Evolutionary conservation across 2,797 vertebrate genomes (phyloP), one percentile per base, ranked within the genome.

Genomic region (Lemur catta): DNA sequence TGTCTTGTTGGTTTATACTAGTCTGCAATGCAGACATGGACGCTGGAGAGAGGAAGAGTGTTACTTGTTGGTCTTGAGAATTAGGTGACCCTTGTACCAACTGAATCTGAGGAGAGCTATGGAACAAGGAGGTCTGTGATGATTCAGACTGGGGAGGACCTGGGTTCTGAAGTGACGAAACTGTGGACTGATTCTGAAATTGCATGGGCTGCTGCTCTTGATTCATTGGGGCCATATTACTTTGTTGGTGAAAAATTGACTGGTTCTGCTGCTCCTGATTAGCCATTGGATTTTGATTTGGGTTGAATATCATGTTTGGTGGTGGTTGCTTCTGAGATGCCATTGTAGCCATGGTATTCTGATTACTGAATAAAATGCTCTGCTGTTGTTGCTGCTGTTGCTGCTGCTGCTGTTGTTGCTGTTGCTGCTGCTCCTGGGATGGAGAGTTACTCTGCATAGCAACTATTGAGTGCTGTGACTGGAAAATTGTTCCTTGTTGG

Each of bases 101-200:
- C 97, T 99, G 99, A 98, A 99, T 99, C 89, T 99, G 99, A 97
- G 99, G 99, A 0, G 99, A 99, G 97, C 99, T 99, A 97, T 99
- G 99, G 98, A 99, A 99, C 97, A 99, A 98, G 78, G 99, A 95
- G 48, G 99, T 99, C 97, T 99, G 99, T 72, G 98, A 99, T 38
- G 99, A 98, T 87, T 99, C 99, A 2, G 98, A 97, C 91, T 98
- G 98, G 38, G 72, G 80, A 50, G 99, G 98, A 96, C 99, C 99
- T 92, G 99, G 98, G 69, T 98, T 99, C 78, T 98, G 98, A 91
- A 99, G 98, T 95, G 98, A 97, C 82, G 99, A 98, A 50, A 99
- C 98, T 0, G 99, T 98, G 80, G 98, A 99, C 98, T 99, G 99
- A 96, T 99, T 99, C 98, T 99, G 99, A 98, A 99, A 99, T 65